phyloP scores from a whole-genome alignment of 2,113 vertebrate species.

The Sakesphorus luctuosus region DNA sequence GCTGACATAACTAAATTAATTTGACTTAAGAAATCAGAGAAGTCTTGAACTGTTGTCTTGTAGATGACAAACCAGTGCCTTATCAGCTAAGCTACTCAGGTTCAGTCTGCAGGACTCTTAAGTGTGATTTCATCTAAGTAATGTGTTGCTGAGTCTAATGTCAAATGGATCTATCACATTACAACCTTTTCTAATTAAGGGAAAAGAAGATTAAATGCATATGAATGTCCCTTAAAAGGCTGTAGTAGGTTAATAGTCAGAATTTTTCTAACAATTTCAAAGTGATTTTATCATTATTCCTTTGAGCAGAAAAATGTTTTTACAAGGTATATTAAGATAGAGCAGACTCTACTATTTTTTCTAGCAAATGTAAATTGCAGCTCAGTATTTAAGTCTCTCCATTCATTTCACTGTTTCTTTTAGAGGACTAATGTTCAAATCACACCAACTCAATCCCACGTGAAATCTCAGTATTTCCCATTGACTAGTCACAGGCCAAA shows the following conservation, averaged over 20 bases:
- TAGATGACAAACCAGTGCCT: conserved; percentile 75
- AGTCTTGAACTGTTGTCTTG: conserved; percentile 73
- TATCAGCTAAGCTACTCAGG: conserved; percentile 76
- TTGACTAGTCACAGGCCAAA: background rate
- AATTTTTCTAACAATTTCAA: background rate
- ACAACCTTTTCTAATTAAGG: conserved; percentile 39
- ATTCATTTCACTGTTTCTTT: background rate
- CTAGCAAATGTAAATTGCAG: background rate
- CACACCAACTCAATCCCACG: background rate
- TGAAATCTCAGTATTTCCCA: background rate
- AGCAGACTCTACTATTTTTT: background rate
- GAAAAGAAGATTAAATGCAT: conserved; percentile 34
- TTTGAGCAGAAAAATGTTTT: background rate
- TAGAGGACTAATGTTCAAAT: background rate
- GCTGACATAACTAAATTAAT: conserved; percentile 81
- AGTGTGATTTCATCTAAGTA: conserved; percentile 70
- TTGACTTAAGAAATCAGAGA: conserved; percentile 76
- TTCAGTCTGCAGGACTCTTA: conserved; percentile 59
- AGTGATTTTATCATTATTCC: background rate
- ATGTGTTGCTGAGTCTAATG: conserved; percentile 61
- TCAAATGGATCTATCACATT: conserved; percentile 22
- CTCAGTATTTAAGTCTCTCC: background rate
- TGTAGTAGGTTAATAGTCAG: background rate
- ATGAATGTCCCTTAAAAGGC: background rate
- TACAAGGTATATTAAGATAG: background rate